phyloP scores from a whole-genome alignment of 2,888 invertebrate species.

The Anoncus sp. region DNA sequence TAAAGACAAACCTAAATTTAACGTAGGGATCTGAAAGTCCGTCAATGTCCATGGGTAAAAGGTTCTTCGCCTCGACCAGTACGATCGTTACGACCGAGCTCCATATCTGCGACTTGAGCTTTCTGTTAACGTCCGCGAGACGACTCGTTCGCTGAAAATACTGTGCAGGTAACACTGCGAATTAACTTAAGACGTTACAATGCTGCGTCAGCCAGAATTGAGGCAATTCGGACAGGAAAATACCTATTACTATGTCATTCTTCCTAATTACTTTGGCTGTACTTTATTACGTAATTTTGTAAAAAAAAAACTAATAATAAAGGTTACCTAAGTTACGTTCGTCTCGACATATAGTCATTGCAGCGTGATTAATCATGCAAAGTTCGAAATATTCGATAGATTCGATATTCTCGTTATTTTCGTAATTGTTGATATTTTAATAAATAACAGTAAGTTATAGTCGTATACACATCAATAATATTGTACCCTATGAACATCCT shows the following conservation, averaged over 20 bases:
- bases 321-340: not conserved
- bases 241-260: conserved; percentile 13
- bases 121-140: conserved; percentile 91
- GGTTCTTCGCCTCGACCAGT: conserved; percentile 97
- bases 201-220: conserved; percentile 33
- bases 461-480: conserved; percentile 28
- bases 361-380: not conserved
- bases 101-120: conserved; percentile 98
- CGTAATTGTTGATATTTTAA: not conserved
- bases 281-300: not conserved
- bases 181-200: conserved; percentile 62
- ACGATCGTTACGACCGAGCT: conserved; percentile 98
- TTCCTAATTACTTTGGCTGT: not conserved
- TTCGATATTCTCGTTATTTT: not conserved
- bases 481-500: conserved; percentile 87
- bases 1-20: conserved; percentile 92
- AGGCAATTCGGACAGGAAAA: conserved; percentile 68
- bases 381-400: conserved; percentile 5
- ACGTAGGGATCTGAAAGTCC: conserved; percentile 97
- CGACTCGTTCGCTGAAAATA: conserved; percentile 92
- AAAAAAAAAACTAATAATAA: not conserved
- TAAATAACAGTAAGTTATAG: conserved; percentile 85
- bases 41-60: conserved; percentile 94
- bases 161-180: conserved; percentile 83
- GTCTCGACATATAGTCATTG: not conserved